A percentile compares a stretch with the other conserved stretches of the same genome.
Conservation (phyloP, 92 coral and sea anemone species). For the Metridium senile region DNA sequence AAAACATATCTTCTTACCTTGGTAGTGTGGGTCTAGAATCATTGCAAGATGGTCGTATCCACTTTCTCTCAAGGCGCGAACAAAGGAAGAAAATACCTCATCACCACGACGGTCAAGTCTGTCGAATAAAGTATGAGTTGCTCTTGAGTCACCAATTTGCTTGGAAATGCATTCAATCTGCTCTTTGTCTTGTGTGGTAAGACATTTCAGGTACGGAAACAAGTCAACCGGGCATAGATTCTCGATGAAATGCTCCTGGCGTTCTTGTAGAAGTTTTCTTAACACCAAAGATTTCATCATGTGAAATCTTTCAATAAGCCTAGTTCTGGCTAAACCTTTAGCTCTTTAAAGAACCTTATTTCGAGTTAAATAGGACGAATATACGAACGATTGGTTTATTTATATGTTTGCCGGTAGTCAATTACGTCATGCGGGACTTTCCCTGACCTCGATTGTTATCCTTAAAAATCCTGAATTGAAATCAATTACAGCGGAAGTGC, state of each 20-base stretch:
- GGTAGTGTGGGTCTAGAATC: constrained; percentile 79
- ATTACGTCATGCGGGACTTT: constrained; percentile 7
- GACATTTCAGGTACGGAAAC: constrained; percentile 52
- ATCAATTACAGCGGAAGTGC: not conserved
- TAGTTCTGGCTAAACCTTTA: not conserved
- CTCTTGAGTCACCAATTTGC: constrained; percentile 55
- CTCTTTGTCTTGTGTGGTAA: constrained; percentile 51
- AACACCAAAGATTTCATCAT: constrained; percentile 47
- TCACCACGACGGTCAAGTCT: constrained; percentile 65
- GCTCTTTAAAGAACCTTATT: too few species aligned
- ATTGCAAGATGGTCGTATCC: constrained; percentile 81
- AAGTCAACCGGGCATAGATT: constrained; percentile 61
- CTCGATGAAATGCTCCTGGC: constrained; percentile 59
- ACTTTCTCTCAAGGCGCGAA: constrained; percentile 68
- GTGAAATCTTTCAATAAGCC: not conserved
- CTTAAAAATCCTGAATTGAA: too few species aligned
- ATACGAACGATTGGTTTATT: not conserved
- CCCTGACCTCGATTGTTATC: not conserved
- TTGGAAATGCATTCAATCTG: constrained; percentile 36
- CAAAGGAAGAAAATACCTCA: constrained; percentile 62
- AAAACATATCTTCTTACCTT: constrained; percentile 31
- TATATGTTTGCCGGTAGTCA: not conserved
- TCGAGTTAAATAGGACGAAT: too few species aligned
- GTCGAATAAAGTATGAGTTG: constrained; percentile 57
- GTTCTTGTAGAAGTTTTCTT: constrained; percentile 47